A percentile compares a stretch with the other conserved stretches of the same genome.
Evolutionary conservation across 2,888 invertebrate genomes (phyloP).

Genomic region (Beris chalybata): DNA sequence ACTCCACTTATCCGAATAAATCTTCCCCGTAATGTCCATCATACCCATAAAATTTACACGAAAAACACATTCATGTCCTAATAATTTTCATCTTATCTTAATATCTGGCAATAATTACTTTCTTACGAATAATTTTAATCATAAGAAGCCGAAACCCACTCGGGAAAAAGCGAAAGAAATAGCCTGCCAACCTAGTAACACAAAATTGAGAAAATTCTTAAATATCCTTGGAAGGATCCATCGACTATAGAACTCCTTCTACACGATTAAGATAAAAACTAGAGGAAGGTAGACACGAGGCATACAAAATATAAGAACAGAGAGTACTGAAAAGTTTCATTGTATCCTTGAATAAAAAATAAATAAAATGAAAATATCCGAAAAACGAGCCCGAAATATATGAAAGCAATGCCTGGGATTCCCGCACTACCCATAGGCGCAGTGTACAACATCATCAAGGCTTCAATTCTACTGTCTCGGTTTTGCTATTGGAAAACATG

Average conservation of each 20-base stretch:
- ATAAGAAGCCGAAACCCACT: constrained; percentile 16
- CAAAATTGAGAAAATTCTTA: constrained; percentile 22
- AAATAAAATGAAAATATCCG: constrained; percentile 10
- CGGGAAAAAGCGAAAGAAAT: constrained; percentile 5
- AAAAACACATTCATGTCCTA: constrained; percentile 4
- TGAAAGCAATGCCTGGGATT: not conserved
- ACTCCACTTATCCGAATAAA: not conserved
- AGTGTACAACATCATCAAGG: too few species aligned
- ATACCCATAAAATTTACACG: constrained; percentile 7
- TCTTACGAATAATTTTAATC: constrained; percentile 20
- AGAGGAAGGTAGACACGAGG: constrained; percentile 30
- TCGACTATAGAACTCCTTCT: constrained; percentile 16
- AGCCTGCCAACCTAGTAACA: constrained; percentile 18
- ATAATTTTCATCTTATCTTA: constrained; percentile 9
- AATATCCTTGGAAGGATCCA: constrained; percentile 22
- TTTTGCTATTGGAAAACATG: too few species aligned
- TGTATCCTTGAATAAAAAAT: constrained; percentile 17
- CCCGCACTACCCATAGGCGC: too few species aligned
- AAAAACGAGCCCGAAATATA: constrained; percentile 18
- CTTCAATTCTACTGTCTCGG: too few species aligned
- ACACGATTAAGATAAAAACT: constrained; percentile 7
- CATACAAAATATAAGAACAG: constrained; percentile 4
- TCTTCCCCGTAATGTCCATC: not conserved
- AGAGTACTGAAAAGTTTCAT: constrained; percentile 19
- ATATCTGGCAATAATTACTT: constrained; percentile 26